These are phyloP conservation scores for Triops cancriformis DNA, from an alignment of 1,140 invertebrate genomes.

Conservation along the genomic window DNA sequence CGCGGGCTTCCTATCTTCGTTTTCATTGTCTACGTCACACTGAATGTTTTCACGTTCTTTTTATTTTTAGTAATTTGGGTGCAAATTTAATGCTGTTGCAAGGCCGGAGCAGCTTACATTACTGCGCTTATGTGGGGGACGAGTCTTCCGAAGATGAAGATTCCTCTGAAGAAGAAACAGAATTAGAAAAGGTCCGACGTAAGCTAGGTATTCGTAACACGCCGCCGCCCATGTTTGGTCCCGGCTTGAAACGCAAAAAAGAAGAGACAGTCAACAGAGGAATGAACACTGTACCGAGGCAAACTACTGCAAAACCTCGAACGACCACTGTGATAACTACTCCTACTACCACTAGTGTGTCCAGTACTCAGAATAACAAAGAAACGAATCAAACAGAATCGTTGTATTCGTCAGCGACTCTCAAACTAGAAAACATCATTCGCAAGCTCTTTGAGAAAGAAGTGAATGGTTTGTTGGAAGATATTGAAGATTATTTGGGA, in stretches of 20 bases:
- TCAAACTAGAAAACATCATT: slow-evolving; percentile 20
- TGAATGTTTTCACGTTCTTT: neutral
- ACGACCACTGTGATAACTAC: neutral
- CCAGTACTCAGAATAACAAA: neutral
- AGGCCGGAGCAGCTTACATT: slow-evolving; percentile 62
- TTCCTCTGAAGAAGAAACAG: slow-evolving; percentile 29
- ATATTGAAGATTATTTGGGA: slow-evolving; percentile 23
- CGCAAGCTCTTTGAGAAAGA: slow-evolving; percentile 25
- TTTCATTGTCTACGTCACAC: too few relatives aligned
- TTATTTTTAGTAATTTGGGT: slow-evolving; percentile 54
- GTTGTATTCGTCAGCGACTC: neutral
- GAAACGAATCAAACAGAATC: slow-evolving; percentile 10
- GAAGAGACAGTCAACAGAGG: neutral
- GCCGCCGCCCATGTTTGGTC: slow-evolving; percentile 20
- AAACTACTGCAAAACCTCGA: neutral
- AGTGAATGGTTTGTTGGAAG: slow-evolving; percentile 19
- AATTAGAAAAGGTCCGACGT: neutral
- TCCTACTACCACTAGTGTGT: neutral
- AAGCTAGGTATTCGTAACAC: slow-evolving; percentile 28
- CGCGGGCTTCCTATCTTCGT: too few relatives aligned
- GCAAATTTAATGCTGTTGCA: slow-evolving; percentile 63
- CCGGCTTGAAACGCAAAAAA: neutral
- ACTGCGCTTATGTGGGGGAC: slow-evolving; percentile 70
- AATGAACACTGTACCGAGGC: neutral
- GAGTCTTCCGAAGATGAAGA: slow-evolving; percentile 62